These are phyloP conservation scores for Stichodactyla helianthus DNA, from an alignment of 64 coral and sea anemone species.

Conservation along the genomic window DNA sequence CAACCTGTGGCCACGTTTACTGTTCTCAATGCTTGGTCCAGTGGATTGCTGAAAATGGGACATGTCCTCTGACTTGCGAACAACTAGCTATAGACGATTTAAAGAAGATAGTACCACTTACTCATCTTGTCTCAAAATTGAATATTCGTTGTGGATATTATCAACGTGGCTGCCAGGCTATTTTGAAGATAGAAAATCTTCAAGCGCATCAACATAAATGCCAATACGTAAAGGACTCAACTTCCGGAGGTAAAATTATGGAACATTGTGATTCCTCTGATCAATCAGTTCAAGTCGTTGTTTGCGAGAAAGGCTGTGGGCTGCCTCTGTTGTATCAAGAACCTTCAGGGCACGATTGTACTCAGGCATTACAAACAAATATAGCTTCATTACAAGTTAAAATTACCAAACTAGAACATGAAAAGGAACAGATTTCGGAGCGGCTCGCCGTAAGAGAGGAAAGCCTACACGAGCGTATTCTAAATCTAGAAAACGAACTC, in stretches of 20 bases:
- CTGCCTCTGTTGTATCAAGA: conserved; percentile 79
- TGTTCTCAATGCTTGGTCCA: conserved; percentile 83
- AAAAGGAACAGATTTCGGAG: conserved; percentile 81
- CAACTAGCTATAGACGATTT: conserved; percentile 92
- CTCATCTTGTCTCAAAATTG: conserved; percentile 69
- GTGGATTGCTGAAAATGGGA: conserved; percentile 73
- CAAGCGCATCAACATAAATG: conserved; percentile 84
- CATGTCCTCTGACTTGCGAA: conserved; percentile 91
- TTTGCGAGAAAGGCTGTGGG: conserved; percentile 96
- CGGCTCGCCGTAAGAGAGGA: conserved; percentile 80
- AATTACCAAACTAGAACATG: conserved; percentile 86
- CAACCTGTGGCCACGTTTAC: conserved; percentile 92
- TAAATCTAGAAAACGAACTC: conserved; percentile 93
- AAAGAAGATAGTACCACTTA: conserved; percentile 83
- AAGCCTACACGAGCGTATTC: conserved; percentile 83
- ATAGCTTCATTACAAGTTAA: conserved; percentile 90
- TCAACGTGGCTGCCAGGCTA: conserved; percentile 80
- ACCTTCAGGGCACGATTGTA: conserved; percentile 71
- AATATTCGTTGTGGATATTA: conserved; percentile 89
- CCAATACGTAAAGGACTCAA: conserved; percentile 56
- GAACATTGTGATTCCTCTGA: conserved; percentile 72
- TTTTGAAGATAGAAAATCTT: conserved; percentile 73
- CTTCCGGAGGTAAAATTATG: conserved; percentile 71
- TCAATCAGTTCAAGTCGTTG: conserved; percentile 80
- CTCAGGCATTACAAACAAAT: conserved; percentile 88